phyloP scores from a whole-genome alignment of 2,113 vertebrate genomes.

The Sinosuthora webbiana region DNA sequence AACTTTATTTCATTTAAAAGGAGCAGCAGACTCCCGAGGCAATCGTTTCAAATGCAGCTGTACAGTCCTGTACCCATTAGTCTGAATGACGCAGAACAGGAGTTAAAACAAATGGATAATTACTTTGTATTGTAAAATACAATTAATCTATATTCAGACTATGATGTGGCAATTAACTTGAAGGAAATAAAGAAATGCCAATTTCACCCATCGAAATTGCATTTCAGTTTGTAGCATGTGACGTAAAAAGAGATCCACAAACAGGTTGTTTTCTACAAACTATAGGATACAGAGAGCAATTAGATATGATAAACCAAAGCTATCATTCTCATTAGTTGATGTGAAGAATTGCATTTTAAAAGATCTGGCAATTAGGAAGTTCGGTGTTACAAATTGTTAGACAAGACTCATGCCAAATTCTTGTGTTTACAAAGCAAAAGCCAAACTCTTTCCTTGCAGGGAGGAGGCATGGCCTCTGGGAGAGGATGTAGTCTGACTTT shows the following conservation, averaged over 20 bases:
- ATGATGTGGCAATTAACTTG: neutral
- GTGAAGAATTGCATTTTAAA: neutral
- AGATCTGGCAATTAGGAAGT: neutral
- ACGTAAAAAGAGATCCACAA: neutral
- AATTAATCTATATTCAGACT: neutral
- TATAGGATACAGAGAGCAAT: neutral
- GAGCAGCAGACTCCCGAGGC: conserved; percentile 11
- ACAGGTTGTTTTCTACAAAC: neutral
- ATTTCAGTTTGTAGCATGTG: neutral
- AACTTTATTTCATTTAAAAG: conserved; percentile 45
- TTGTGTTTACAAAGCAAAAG: neutral
- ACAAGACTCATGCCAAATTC: neutral
- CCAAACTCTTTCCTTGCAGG: neutral
- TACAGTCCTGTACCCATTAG: neutral
- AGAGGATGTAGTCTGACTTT: neutral
- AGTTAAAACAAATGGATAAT: conserved; percentile 23
- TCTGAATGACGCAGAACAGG: conserved; percentile 26
- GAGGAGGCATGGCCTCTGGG: neutral
- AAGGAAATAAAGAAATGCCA: conserved; percentile 5
- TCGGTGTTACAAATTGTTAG: neutral
- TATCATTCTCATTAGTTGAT: neutral
- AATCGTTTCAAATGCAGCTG: conserved; percentile 23
- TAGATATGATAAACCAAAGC: neutral
- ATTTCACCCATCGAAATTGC: neutral
- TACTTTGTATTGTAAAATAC: conserved; percentile 3